Evolutionary conservation across 2,888 invertebrate genomes (phyloP).

Genomic region (Orthonychiurus folsomi): DNA sequence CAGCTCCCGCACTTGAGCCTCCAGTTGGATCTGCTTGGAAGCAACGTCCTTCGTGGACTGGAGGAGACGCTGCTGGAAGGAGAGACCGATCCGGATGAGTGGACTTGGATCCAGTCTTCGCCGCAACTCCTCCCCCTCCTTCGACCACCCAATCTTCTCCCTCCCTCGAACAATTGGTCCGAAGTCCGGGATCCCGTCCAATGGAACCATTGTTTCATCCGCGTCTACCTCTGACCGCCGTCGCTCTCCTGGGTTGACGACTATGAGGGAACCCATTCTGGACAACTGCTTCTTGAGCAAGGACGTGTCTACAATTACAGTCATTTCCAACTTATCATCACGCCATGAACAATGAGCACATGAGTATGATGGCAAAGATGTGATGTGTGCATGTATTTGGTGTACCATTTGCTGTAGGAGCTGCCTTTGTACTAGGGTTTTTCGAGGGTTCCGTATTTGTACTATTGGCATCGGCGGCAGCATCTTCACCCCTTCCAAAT

Average conservation of each 20-base stretch:
- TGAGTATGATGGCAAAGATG: no score
- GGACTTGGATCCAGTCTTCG: constrained; percentile 14
- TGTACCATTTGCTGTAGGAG: no score
- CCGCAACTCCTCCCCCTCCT: background rate
- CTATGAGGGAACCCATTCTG: constrained; percentile 24
- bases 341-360: no score
- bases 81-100: constrained; percentile 20
- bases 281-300: background rate
- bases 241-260: constrained; percentile 20
- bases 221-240: constrained; percentile 6
- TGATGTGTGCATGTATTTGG: no score
- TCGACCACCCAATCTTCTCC: constrained; percentile 23
- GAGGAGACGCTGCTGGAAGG: constrained; percentile 14
- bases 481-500: no score
- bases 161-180: constrained; percentile 27
- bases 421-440: no score
- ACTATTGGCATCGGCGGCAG: no score
- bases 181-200: constrained; percentile 31
- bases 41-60: constrained; percentile 7
- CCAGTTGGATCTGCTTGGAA: constrained; percentile 21
- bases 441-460: no score
- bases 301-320: no score
- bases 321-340: no score
- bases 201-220: constrained; percentile 26
- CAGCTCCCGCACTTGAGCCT: constrained; percentile 42